phyloP scores from a whole-genome alignment of 2,797 vertebrate species.

The Alauda arvensis region DNA sequence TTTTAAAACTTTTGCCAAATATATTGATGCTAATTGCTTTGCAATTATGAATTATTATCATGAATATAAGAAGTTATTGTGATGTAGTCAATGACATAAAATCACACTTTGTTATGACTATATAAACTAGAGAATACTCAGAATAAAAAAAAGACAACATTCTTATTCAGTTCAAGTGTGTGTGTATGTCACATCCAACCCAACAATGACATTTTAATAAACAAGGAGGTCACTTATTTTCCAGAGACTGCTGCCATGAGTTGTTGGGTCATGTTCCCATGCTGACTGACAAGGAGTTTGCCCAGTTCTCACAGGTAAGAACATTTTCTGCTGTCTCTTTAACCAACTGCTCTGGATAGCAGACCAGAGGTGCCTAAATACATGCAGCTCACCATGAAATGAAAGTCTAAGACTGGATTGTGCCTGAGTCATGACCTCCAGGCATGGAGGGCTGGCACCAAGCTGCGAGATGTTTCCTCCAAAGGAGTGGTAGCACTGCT shows the following conservation, averaged over 20 bases:
- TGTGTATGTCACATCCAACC: too few relatives aligned
- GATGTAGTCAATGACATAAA: too few relatives aligned
- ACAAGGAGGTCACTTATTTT: slow-evolving; percentile 2
- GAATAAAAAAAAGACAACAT: too few relatives aligned
- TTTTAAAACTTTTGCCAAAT: too few relatives aligned
- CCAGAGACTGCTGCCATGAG: slow-evolving; percentile 86
- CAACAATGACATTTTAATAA: not conserved
- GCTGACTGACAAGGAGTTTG: slow-evolving; percentile 83
- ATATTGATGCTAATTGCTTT: too few relatives aligned
- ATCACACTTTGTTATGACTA: too few relatives aligned
- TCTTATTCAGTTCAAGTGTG: too few relatives aligned
- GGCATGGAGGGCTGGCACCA: not conserved
- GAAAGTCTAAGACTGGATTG: not conserved
- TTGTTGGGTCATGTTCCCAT: slow-evolving; percentile 83
- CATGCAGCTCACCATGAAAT: not conserved
- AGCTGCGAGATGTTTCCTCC: not conserved
- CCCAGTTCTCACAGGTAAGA: slow-evolving; percentile 83
- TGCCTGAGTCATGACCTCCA: not conserved
- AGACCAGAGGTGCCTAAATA: not conserved
- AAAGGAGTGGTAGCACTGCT: not conserved
- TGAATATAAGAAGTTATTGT: too few relatives aligned
- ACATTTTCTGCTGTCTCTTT: not conserved
- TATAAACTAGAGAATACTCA: too few relatives aligned
- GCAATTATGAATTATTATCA: too few relatives aligned
- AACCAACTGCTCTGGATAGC: not conserved